phyloP scores from a whole-genome alignment of 2,113 vertebrate species.

The Spilogale gracilis region DNA sequence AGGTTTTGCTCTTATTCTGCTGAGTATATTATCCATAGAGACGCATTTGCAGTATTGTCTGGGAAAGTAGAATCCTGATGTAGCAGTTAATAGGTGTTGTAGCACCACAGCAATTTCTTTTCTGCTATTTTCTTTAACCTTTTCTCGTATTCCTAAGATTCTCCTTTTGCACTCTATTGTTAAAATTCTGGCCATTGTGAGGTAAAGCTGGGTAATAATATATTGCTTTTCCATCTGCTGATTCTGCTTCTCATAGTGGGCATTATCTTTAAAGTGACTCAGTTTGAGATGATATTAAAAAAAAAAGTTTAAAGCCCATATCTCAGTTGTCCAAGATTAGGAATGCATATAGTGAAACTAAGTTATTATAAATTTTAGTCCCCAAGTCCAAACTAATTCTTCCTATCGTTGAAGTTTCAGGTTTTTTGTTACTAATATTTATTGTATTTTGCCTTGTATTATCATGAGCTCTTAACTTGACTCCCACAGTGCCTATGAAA shows the following conservation, averaged over 20 bases:
- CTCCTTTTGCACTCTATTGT: background rate
- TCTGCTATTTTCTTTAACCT: background rate
- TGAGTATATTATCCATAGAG: background rate
- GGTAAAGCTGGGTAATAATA: background rate
- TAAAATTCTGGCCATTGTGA: slow-evolving; percentile 38
- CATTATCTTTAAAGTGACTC: slow-evolving; percentile 23
- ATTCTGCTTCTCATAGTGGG: slow-evolving; percentile 3
- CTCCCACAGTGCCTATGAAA: background rate
- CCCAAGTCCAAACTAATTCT: background rate
- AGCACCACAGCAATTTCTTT: background rate
- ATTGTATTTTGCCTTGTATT: background rate
- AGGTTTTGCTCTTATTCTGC: background rate
- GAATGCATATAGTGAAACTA: slow-evolving; percentile 10
- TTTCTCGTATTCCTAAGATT: slow-evolving; percentile 40
- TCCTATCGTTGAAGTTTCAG: background rate
- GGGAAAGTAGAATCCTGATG: slow-evolving; percentile 14
- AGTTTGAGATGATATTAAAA: background rate
- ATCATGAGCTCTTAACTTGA: background rate
- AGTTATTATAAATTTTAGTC: slow-evolving; percentile 29
- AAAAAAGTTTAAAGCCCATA: slow-evolving; percentile 6
- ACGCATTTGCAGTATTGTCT: slow-evolving; percentile 4
- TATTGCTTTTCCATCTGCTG: background rate
- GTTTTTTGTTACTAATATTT: slow-evolving; percentile 36
- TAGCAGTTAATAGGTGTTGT: slow-evolving; percentile 12
- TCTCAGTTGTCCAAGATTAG: slow-evolving; percentile 5